Evolutionary conservation across 1,140 invertebrate genomes (phyloP).

Genomic region (Nephila pilipes): DNA sequence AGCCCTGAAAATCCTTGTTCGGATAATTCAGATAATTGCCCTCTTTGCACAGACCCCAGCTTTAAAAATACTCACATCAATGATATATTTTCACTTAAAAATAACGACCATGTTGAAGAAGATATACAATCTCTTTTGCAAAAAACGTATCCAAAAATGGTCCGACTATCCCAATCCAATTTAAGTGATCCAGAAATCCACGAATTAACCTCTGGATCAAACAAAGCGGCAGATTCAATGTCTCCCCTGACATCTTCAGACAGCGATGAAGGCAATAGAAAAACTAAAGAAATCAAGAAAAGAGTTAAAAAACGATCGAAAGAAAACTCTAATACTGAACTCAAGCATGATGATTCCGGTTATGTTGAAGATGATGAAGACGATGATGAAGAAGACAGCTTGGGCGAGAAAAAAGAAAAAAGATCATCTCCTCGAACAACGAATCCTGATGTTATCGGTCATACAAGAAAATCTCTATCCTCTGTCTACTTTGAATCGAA

Average conservation of each 20-base stretch:
- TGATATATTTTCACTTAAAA: slow-evolving; percentile 44
- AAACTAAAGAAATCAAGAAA: slow-evolving; percentile 52
- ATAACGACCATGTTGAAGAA: neutral
- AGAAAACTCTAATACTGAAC: slow-evolving; percentile 23
- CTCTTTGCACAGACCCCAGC: slow-evolving; percentile 54
- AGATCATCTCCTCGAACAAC: neutral
- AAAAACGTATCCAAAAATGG: slow-evolving; percentile 68
- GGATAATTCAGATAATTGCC: slow-evolving; percentile 69
- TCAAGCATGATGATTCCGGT: slow-evolving; percentile 70
- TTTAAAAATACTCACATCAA: slow-evolving; percentile 59
- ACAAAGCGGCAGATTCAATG: slow-evolving; percentile 18
- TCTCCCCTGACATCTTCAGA: slow-evolving; percentile 64
- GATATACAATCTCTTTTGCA: slow-evolving; percentile 47
- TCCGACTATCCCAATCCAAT: neutral
- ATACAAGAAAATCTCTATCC: slow-evolving; percentile 53
- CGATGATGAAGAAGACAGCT: slow-evolving; percentile 60
- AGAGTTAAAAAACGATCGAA: slow-evolving; percentile 60
- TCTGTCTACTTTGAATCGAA: slow-evolving; percentile 61
- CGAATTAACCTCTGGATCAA: neutral
- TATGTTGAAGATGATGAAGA: slow-evolving; percentile 74
- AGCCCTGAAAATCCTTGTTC: slow-evolving; percentile 65
- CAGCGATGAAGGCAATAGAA: slow-evolving; percentile 57
- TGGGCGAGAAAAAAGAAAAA: slow-evolving; percentile 26
- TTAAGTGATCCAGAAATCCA: neutral
- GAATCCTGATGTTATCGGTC: neutral